phyloP scores from a whole-genome alignment of 2,888 invertebrate genomes.

The Tetragonula carbonaria region DNA sequence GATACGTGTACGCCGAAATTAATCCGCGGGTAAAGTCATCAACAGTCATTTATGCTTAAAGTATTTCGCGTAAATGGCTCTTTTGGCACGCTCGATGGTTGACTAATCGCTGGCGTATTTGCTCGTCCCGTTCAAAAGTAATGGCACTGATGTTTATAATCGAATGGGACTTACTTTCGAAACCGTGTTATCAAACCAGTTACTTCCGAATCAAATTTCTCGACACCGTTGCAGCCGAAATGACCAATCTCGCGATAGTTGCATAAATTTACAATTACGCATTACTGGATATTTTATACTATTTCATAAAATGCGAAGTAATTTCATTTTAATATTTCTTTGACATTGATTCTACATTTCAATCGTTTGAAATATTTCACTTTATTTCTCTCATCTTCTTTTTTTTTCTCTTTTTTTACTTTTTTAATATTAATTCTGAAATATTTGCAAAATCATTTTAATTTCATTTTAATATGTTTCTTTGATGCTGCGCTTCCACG shows the following conservation, averaged over 20 bases:
- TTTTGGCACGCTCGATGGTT: neutral
- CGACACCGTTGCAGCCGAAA: neutral
- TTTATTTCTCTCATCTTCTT: neutral
- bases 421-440: no score
- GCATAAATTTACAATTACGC: neutral
- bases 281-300: neutral
- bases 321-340: neutral
- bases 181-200: neutral
- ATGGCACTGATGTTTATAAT: neutral
- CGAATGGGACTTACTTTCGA: neutral
- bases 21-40: slow-evolving; percentile 19
- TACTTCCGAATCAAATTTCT: neutral
- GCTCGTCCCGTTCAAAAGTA: neutral
- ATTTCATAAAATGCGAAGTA: neutral
- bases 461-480: no score
- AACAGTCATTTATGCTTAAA: slow-evolving; percentile 13
- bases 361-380: neutral
- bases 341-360: neutral
- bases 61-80: neutral
- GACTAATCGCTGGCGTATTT: neutral
- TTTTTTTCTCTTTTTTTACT: no score
- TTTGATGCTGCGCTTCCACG: no score
- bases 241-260: neutral
- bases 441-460: no score
- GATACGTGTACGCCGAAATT: slow-evolving; percentile 1